Percentiles rank a stretch among this genome's conserved stretches.
These are phyloP conservation scores for Bombus pyrosoma DNA, from an alignment of 1,140 invertebrate species.

Conservation along the genomic window DNA sequence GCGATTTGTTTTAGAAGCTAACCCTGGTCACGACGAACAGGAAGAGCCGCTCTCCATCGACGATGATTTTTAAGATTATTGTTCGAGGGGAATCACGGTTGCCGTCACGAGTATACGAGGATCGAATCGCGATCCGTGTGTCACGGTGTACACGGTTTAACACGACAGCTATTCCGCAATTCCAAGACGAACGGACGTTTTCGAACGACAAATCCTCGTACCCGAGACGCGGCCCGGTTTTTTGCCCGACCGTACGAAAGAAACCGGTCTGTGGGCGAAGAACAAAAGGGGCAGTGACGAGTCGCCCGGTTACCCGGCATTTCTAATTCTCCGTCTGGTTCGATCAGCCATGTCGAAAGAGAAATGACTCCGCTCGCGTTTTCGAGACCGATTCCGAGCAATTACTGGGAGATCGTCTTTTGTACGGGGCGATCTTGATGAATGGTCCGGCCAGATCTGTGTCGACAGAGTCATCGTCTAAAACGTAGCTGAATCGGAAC, in stretches of 20 bases:
- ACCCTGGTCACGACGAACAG: too few relatives aligned
- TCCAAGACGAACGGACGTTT: not conserved
- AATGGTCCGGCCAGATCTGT: slow-evolving; percentile 20
- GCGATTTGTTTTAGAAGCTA: too few relatives aligned
- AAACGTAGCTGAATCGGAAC: not conserved
- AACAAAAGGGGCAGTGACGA: slow-evolving; percentile 49
- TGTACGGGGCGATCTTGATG: slow-evolving; percentile 40
- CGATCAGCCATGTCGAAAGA: slow-evolving; percentile 51
- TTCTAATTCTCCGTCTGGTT: slow-evolving; percentile 54
- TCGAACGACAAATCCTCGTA: slow-evolving; percentile 24
- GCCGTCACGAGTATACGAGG: not conserved
- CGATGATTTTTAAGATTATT: too few relatives aligned
- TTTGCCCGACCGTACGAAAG: slow-evolving; percentile 11
- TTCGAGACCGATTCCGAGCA: slow-evolving; percentile 38
- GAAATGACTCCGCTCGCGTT: slow-evolving; percentile 52
- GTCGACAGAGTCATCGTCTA: slow-evolving; percentile 16
- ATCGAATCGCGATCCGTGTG: not conserved
- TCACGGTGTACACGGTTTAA: not conserved
- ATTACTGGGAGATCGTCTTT: slow-evolving; percentile 42
- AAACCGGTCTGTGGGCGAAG: slow-evolving; percentile 42
- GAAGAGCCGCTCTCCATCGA: too few relatives aligned
- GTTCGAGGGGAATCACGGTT: not conserved
- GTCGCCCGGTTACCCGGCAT: slow-evolving; percentile 27
- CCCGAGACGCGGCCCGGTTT: not conserved
- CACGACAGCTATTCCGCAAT: not conserved